Conservation (phyloP, 2,888 invertebrate genomes). For the Phymatocera aterrima region DNA sequence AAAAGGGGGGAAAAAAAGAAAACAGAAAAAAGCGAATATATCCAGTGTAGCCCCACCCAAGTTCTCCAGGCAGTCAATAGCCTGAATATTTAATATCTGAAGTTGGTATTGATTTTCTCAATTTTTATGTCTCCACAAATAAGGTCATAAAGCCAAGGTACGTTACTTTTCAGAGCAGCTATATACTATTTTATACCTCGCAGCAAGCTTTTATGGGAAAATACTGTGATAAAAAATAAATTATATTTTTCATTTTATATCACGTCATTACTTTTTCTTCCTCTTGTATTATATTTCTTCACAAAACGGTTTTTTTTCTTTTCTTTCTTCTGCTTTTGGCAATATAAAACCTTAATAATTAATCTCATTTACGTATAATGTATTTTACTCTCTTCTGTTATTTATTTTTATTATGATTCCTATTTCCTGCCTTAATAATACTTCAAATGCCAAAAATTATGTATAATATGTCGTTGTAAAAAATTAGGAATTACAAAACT, state of each 20-base stretch:
- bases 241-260: conserved; percentile 45
- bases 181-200: conserved; percentile 72
- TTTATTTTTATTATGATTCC: conserved; percentile 12
- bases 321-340: background rate
- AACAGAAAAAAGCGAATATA: conserved; percentile 29
- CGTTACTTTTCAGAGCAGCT: conserved; percentile 73
- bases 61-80: conserved; percentile 69
- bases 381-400: background rate
- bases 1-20: background rate
- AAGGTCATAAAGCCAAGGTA: conserved; percentile 70
- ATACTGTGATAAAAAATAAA: conserved; percentile 62
- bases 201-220: conserved; percentile 71
- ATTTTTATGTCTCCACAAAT: conserved; percentile 74
- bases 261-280: conserved; percentile 26
- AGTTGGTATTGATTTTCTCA: conserved; percentile 74
- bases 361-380: too few relatives aligned
- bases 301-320: background rate
- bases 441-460: background rate
- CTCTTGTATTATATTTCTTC: background rate
- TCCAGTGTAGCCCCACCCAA: conserved; percentile 63
- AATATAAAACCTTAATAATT: background rate
- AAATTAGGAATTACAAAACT: background rate
- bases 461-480: background rate
- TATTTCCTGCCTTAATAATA: background rate
- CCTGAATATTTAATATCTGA: conserved; percentile 74